Percentiles rank a stretch among this genome's conserved stretches.
These are phyloP conservation scores for Cheiracanthium punctorium DNA, from an alignment of 2,888 invertebrate genomes.

Conservation along the genomic window DNA sequence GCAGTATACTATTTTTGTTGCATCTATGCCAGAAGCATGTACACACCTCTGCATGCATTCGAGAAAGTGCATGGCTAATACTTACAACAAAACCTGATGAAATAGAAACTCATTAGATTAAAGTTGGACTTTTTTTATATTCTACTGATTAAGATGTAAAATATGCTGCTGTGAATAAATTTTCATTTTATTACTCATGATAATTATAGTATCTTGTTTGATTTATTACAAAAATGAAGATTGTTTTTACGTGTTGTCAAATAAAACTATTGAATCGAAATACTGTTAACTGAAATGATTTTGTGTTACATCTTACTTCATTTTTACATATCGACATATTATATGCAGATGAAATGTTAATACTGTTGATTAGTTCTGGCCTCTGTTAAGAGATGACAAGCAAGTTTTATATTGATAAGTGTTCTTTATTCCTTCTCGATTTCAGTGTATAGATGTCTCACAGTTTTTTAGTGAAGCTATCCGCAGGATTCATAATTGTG, in stretches of 20 bases:
- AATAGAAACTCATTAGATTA: not conserved
- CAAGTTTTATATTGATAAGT: slow-evolving; percentile 32
- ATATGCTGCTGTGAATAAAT: not conserved
- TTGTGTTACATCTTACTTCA: not conserved
- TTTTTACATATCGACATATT: not conserved
- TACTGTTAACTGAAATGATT: not conserved
- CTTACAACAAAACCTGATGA: not conserved
- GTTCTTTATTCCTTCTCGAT: slow-evolving; percentile 51
- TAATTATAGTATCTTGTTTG: not conserved
- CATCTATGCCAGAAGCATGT: slow-evolving; percentile 20
- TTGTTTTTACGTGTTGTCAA: too few relatives aligned
- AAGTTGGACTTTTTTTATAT: not conserved
- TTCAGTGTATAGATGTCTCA: slow-evolving; percentile 70
- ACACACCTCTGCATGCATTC: not conserved
- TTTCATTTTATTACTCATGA: not conserved
- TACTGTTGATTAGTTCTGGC: slow-evolving; percentile 2
- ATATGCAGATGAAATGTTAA: not conserved
- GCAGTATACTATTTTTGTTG: slow-evolving; percentile 36
- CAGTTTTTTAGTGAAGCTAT: slow-evolving; percentile 71
- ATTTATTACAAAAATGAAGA: too few relatives aligned
- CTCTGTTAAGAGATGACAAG: not conserved
- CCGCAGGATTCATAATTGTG: slow-evolving; percentile 69
- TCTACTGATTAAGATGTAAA: not conserved
- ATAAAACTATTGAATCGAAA: not conserved
- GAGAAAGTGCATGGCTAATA: slow-evolving; percentile 39